Conservation (phyloP, 1,140 invertebrate species). For the Drosophila watanabei region DNA sequence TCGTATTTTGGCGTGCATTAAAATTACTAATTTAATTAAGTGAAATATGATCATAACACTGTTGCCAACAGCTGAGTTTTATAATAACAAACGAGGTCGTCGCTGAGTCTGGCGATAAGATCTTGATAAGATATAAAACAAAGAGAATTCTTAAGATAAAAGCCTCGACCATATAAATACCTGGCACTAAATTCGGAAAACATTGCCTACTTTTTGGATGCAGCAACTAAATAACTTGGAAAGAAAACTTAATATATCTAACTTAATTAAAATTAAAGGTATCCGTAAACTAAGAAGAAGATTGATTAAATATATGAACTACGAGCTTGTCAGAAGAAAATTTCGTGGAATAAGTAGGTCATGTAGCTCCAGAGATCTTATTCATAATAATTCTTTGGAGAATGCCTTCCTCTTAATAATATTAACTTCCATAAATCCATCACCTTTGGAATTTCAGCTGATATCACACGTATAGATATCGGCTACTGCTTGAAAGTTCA, state of each 20-base stretch:
- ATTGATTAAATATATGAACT: background rate
- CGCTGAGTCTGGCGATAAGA: slow-evolving; percentile 39
- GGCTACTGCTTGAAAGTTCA: slow-evolving; percentile 23
- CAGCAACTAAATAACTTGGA: background rate
- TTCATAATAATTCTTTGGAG: background rate
- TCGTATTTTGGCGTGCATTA: slow-evolving; percentile 7
- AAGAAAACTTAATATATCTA: background rate
- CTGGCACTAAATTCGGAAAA: rapidly evolving
- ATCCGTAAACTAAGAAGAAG: background rate
- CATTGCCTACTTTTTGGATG: background rate
- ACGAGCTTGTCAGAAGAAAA: background rate
- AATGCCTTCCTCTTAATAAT: background rate
- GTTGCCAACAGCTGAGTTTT: slow-evolving; percentile 10
- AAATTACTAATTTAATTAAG: slow-evolving; percentile 13
- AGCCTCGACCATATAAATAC: slow-evolving; percentile 4
- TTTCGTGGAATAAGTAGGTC: background rate
- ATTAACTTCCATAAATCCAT: slow-evolving; percentile 48
- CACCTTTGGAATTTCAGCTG: slow-evolving; percentile 54
- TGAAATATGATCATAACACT: slow-evolving; percentile 3
- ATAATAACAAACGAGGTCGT: slow-evolving; percentile 23
- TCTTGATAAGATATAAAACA: slow-evolving; percentile 8
- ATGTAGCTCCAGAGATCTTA: background rate
- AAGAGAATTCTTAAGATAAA: background rate
- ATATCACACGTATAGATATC: slow-evolving; percentile 20
- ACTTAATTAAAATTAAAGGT: background rate